These are phyloP conservation scores for Heliconius eleuchia DNA, from an alignment of 1,140 invertebrate genomes.

Conservation along the genomic window DNA sequence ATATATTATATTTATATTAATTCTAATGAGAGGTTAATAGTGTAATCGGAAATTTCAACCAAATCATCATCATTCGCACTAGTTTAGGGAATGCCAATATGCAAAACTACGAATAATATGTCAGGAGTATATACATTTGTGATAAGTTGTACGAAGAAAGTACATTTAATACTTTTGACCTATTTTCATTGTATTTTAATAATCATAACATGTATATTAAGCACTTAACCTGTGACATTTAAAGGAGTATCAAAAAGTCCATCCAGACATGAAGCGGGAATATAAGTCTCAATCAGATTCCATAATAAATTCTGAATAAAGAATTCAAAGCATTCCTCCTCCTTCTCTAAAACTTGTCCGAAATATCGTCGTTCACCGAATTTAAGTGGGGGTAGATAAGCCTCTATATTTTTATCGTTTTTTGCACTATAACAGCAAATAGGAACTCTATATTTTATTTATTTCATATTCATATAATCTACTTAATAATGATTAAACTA, in stretches of 20 bases:
- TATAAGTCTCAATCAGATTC: slow-evolving; percentile 47
- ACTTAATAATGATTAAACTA: too few relatives aligned
- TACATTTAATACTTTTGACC: too few relatives aligned
- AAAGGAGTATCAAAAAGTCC: slow-evolving; percentile 59
- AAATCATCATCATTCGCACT: too few relatives aligned
- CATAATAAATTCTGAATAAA: slow-evolving; percentile 58
- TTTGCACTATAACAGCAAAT: slow-evolving; percentile 48
- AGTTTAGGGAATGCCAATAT: too few relatives aligned
- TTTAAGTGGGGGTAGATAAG: slow-evolving; percentile 32
- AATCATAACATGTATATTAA: too few relatives aligned
- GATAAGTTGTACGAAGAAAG: too few relatives aligned
- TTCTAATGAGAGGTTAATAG: too few relatives aligned
- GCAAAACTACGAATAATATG: too few relatives aligned
- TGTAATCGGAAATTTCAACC: too few relatives aligned
- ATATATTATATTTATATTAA: too few relatives aligned
- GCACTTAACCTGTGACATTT: slow-evolving; percentile 51
- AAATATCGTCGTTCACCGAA: slow-evolving; percentile 54
- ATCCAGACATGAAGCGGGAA: slow-evolving; percentile 59
- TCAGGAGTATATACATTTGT: too few relatives aligned
- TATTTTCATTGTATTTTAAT: too few relatives aligned
- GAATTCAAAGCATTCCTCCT: slow-evolving; percentile 40
- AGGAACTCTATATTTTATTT: background rate
- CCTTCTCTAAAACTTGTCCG: slow-evolving; percentile 46
- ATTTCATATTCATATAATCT: background rate
- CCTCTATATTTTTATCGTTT: slow-evolving; percentile 54